Evolutionary conservation across 53 echinoderm and acorn worm species (phyloP).

Genomic region (Arbacia lixula): DNA sequence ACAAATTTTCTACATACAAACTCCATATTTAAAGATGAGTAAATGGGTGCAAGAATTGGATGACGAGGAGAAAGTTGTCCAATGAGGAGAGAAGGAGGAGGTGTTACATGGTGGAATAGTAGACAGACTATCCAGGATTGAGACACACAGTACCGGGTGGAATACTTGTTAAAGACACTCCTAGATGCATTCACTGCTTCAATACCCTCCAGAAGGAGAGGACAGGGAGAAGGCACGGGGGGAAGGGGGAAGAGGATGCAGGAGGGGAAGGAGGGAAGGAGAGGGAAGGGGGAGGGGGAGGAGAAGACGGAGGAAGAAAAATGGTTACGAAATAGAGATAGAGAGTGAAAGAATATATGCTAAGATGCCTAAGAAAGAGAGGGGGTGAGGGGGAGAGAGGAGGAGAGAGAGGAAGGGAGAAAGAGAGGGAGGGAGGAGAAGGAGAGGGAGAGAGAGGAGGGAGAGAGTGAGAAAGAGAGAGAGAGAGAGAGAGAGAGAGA

Average conservation of each 20-base stretch:
- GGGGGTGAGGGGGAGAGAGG: not conserved
- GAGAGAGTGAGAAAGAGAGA: not conserved
- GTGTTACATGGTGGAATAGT: no score
- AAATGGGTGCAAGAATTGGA: no score
- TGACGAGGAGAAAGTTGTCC: no score
- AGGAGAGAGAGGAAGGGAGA: not conserved
- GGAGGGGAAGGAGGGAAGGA: not conserved
- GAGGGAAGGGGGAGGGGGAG: not conserved
- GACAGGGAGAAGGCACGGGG: not conserved
- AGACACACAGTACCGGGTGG: no score
- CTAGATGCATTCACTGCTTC: no score
- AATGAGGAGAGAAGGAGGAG: no score
- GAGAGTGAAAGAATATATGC: not conserved
- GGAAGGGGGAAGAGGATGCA: not conserved
- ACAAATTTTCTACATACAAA: no score
- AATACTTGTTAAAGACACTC: no score
- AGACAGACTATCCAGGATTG: no score
- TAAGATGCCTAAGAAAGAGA: no score
- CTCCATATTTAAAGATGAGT: no score
- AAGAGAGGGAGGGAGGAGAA: not conserved
- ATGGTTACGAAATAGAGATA: not conserved
- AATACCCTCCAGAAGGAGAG: no score
- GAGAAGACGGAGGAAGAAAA: not conserved
- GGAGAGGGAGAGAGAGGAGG: not conserved
- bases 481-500: constrained; percentile 1